These are phyloP conservation scores for Conus ventricosus DNA, from an alignment of 1,140 invertebrate genomes.

Conservation along the genomic window DNA sequence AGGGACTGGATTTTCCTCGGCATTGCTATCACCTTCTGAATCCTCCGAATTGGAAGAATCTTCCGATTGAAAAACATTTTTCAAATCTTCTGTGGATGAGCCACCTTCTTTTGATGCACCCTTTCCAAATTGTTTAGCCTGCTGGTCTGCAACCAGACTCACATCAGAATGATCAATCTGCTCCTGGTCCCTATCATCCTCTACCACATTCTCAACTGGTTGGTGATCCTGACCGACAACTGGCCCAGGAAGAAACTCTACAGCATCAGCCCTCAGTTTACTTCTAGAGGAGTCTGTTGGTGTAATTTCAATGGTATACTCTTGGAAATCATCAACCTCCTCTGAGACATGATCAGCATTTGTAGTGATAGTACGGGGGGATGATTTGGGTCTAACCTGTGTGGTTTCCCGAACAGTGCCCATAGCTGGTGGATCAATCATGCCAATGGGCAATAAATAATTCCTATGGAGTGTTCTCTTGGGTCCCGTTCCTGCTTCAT, in stretches of 20 bases:
- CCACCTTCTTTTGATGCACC: not conserved
- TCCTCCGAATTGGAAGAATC: not conserved
- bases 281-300: not conserved
- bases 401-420: not conserved
- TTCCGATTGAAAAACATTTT: not conserved
- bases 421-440: not conserved
- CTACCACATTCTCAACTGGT: not conserved
- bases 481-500: not conserved
- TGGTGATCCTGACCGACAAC: not conserved
- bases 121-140: not conserved
- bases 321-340: not conserved
- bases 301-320: not conserved
- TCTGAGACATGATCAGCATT: not conserved
- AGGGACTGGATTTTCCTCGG: not conserved
- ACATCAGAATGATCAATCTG: not conserved
- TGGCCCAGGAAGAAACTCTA: not conserved
- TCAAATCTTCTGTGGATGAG: not conserved
- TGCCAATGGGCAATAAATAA: constrained; percentile 1
- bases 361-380: not conserved
- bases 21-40: not conserved
- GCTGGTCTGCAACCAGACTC: not conserved
- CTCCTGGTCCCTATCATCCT: not conserved
- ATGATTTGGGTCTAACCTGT: not conserved
- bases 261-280: not conserved
- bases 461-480: constrained; percentile 10